Evolutionary conservation across 2,797 vertebrate species (phyloP), one percentile per base, ranked within the genome.

Genomic region (Microhierax caerulescens): DNA sequence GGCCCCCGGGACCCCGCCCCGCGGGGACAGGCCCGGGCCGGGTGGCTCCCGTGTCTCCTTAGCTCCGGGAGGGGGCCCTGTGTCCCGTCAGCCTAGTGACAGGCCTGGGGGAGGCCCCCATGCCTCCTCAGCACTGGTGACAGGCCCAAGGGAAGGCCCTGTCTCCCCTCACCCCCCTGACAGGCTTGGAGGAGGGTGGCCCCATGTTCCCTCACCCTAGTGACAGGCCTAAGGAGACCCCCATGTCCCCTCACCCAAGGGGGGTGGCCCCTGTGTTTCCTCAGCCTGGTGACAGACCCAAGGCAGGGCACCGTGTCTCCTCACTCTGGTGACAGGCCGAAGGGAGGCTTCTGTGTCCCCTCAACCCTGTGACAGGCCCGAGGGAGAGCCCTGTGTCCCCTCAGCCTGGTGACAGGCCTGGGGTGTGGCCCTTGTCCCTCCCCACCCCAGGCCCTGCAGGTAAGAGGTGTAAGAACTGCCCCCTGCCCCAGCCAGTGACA

Each of bases 391-490:
- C 32, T 3, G 5, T n/a, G 17, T 23, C 17, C 17, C 5, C 21
- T 41, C 53, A 4, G n/a, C n/a, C 23, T 59, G 24, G 7, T 45
- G 32, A 50, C 63, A 57, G 30, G 30, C 23, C 27, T 43, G 9
- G 16, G 24, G 11, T 0, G 21, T 32, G 9, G 20, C 25, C 27
- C 7, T 27, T 30, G 19, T 15, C 37, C 43, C 74, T n/a, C 45
- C 25, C 21, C 18, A 20, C 32, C 17, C 8, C 0, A 0, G 7
- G 5, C n/a, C 13, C 18, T 57, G 24, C 8, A 25, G 39, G 27
- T 43, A 9, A 24, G 19, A 51, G 24, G 5, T 69, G 27, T 41
- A 16, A 53, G 24, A 23, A 8, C 4, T 27, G 28, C 51, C 10
- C 34, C 28, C 34, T 25, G 5, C 30, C 17, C 6, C 20, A 36